phyloP scores from a whole-genome alignment of 2,797 vertebrate species.

The Kryptolebias ocellatus region DNA sequence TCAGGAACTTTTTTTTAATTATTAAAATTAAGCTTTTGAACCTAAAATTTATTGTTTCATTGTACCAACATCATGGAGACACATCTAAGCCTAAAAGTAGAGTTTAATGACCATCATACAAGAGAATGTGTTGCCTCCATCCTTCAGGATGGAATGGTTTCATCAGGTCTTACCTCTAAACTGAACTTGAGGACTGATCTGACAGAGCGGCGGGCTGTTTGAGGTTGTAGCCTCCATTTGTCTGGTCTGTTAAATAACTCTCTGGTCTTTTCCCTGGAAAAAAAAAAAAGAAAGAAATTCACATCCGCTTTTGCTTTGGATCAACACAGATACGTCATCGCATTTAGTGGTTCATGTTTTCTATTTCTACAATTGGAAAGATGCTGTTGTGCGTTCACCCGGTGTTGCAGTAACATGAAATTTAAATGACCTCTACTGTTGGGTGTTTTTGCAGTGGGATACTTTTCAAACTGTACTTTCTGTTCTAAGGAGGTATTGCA shows the following conservation, averaged over 20 bases:
- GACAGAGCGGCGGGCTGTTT: slow-evolving; percentile 35
- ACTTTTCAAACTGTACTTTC: not conserved
- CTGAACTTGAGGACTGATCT: slow-evolving; percentile 62
- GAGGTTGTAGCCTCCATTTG: not conserved
- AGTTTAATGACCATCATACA: no score
- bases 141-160: not conserved
- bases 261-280: slow-evolving; percentile 37
- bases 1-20: no score
- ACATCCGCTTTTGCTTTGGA: not conserved
- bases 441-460: not conserved
- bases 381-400: not conserved
- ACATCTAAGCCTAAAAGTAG: no score
- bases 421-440: no score
- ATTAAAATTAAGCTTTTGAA: no score
- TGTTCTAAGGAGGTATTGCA: not conserved
- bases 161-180: slow-evolving; percentile 59
- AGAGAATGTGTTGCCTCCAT: no score
- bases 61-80: no score
- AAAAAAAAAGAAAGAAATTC: slow-evolving; percentile 6
- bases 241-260: slow-evolving; percentile 35
- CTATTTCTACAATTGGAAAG: not conserved
- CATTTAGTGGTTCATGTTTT: not conserved
- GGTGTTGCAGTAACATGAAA: not conserved
- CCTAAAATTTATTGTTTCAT: no score
- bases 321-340: not conserved